These are phyloP conservation scores for Gobio gobio DNA, from an alignment of 2,113 vertebrate species.

Conservation along the genomic window DNA sequence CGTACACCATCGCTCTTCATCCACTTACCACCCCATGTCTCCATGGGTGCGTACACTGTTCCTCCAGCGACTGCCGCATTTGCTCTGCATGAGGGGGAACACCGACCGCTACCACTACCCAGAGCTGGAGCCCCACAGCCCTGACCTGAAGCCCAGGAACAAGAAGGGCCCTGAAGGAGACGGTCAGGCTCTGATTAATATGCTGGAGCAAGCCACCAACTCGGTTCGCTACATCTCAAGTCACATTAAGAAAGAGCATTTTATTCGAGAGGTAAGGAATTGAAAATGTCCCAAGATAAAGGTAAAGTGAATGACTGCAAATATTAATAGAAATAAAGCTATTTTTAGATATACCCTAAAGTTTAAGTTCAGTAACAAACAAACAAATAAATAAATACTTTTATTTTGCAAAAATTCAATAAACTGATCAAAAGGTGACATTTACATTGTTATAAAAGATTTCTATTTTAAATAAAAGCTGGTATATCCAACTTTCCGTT, in stretches of 20 bases:
- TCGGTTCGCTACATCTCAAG: conserved; percentile 94
- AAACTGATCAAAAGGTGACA: neutral
- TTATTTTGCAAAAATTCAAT: neutral
- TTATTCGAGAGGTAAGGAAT: conserved; percentile 87
- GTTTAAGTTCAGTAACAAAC: too few relatives aligned
- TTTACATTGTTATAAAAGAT: neutral
- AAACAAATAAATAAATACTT: neutral
- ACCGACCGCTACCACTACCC: conserved; percentile 85
- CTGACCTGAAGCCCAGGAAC: conserved; percentile 70
- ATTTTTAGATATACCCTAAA: neutral
- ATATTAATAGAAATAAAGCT: neutral
- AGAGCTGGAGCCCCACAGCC: conserved; percentile 77
- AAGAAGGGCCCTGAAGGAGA: conserved; percentile 68
- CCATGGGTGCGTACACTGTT: conserved; percentile 95
- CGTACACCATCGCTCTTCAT: conserved; percentile 92
- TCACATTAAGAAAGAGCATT: conserved; percentile 94
- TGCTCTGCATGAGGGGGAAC: conserved; percentile 93
- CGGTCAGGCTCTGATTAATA: conserved; percentile 82
- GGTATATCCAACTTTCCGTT: too few relatives aligned
- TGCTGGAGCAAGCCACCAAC: conserved; percentile 89
- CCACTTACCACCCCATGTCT: conserved; percentile 95
- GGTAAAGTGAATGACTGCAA: neutral
- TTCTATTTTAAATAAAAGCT: neutral
- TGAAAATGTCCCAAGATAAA: neutral
- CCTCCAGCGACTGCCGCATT: conserved; percentile 85